Evolutionary conservation across 2,113 vertebrate genomes (phyloP).

Genomic region (Forbesichthys papilliferus): DNA sequence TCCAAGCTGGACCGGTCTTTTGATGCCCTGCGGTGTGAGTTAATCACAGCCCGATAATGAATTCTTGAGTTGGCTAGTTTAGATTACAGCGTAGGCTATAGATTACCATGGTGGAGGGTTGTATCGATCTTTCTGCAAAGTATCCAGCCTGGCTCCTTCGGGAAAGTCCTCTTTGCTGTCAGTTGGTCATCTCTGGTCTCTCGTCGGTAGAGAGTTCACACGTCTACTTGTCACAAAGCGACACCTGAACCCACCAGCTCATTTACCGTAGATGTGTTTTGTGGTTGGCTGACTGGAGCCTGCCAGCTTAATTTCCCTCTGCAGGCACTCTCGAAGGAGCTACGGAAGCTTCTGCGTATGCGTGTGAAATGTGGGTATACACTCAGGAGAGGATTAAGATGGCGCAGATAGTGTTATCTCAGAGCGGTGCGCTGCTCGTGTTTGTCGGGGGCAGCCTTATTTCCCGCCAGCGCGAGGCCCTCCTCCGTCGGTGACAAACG

Average conservation of each 20-base stretch:
- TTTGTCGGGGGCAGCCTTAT: not conserved
- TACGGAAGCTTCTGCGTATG: conserved; percentile 25
- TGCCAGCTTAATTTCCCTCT: conserved; percentile 11
- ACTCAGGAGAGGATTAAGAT: conserved; percentile 59
- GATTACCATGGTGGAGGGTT: not conserved
- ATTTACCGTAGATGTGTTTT: conserved; percentile 14
- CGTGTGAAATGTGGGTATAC: conserved; percentile 27
- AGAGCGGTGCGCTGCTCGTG: conserved; percentile 21
- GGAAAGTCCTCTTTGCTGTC: conserved; percentile 10
- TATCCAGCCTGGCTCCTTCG: not conserved
- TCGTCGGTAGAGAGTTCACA: not conserved
- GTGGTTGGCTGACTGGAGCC: conserved; percentile 22
- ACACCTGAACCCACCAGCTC: conserved; percentile 26
- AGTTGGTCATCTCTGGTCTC: not conserved
- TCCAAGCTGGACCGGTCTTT: conserved; percentile 35
- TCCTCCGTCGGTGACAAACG: conserved; percentile 29
- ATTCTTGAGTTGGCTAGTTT: not conserved
- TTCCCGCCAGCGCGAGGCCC: not conserved
- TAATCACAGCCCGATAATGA: not conserved
- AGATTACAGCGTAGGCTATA: not conserved
- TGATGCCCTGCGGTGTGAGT: conserved; percentile 23
- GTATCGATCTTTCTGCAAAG: not conserved
- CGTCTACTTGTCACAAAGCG: not conserved
- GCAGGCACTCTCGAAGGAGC: conserved; percentile 11
- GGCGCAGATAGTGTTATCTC: conserved; percentile 56